Conservation (phyloP, 2,888 invertebrate genomes). For the Poecilobothrus nobilitatus region DNA sequence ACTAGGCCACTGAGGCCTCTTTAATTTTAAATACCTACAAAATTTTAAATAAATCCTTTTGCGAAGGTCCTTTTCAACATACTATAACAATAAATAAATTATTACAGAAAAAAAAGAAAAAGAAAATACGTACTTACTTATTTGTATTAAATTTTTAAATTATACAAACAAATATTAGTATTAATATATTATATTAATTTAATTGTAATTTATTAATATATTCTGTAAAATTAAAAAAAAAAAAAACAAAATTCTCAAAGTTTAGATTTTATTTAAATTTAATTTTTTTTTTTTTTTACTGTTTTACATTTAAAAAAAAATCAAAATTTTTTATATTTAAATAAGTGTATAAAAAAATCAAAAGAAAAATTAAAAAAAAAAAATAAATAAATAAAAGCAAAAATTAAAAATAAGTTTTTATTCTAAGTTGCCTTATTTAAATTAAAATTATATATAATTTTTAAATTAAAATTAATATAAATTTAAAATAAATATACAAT, state of each 20-base stretch:
- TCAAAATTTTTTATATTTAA: not conserved
- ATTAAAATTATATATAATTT: not conserved
- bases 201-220: no score
- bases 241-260: not conserved
- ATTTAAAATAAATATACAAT: not conserved
- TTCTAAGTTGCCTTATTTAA: constrained; percentile 5
- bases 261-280: not conserved
- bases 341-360: not conserved
- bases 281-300: not conserved
- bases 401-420: constrained; percentile 1
- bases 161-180: no score
- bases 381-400: not conserved
- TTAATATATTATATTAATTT: no score
- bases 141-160: no score
- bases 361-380: not conserved
- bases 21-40: no score
- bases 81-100: no score
- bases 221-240: no score
- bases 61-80: no score
- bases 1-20: no score
- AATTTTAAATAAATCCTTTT: no score
- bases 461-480: not conserved
- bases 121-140: no score
- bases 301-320: not conserved
- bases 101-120: no score